Conservation (phyloP, 2,113 vertebrate species). For the Nerophis ophidion region DNA sequence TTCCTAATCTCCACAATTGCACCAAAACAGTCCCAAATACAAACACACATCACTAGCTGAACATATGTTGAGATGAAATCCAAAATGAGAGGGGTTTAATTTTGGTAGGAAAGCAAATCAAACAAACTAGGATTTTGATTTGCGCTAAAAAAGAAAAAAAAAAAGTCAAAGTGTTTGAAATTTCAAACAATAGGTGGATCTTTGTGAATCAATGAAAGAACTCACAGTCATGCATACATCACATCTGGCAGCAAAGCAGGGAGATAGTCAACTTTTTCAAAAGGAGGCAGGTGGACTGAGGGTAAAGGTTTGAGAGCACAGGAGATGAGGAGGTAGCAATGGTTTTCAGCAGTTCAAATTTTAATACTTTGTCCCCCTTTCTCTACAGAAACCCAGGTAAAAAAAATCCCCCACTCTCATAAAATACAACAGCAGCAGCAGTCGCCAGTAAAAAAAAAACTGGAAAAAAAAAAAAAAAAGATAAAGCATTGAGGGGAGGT, state of each 20-base stretch:
- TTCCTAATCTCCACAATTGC: not conserved
- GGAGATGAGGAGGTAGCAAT: constrained; percentile 63
- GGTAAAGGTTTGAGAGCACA: constrained; percentile 56
- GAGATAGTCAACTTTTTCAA: not conserved
- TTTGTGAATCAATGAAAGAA: not conserved
- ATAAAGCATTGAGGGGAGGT: constrained; percentile 42
- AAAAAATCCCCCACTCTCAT: constrained; percentile 87
- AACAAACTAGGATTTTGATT: constrained; percentile 5
- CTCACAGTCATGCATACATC: constrained; percentile 6
- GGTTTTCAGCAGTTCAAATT: constrained; percentile 89
- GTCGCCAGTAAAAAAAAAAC: constrained; percentile 89
- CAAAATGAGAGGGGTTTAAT: constrained; percentile 9
- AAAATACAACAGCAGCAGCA: constrained; percentile 99
- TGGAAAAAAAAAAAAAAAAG: constrained; percentile 65
- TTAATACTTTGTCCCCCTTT: constrained; percentile 82
- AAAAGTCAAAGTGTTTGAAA: no score
- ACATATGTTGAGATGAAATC: constrained; percentile 1
- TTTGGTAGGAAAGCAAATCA: constrained; percentile 5
- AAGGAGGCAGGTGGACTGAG: not conserved
- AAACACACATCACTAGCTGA: not conserved
- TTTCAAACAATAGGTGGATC: constrained; percentile 3
- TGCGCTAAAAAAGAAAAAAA: not conserved
- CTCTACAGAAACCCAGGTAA: constrained; percentile 92
- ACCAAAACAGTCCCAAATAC: not conserved
- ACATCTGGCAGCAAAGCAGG: constrained; percentile 1